These are phyloP conservation scores for Hyaena hyaena DNA, from an alignment of 2,113 vertebrate species.

Conservation along the genomic window DNA sequence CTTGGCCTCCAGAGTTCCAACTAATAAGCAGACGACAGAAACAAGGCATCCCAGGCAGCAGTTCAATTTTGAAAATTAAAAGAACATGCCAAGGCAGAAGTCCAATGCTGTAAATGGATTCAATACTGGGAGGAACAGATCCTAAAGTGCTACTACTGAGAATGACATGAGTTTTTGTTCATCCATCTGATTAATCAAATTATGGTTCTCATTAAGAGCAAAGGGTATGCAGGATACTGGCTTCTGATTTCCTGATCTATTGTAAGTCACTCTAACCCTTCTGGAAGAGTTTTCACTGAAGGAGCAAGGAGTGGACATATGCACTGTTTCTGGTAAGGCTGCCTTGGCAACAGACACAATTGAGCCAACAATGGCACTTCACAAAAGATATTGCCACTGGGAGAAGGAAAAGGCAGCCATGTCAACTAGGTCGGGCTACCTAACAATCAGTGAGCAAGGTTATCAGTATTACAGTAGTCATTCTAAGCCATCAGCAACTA, in stretches of 20 bases:
- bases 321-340: neutral
- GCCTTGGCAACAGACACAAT: neutral
- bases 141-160: slow-evolving; percentile 11
- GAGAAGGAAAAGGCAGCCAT: neutral
- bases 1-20: slow-evolving; percentile 59
- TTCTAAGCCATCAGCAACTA: neutral
- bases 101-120: slow-evolving; percentile 55
- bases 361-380: neutral
- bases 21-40: slow-evolving; percentile 62
- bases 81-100: slow-evolving; percentile 57
- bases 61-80: slow-evolving; percentile 66
- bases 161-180: slow-evolving; percentile 42
- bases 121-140: neutral
- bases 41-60: slow-evolving; percentile 58
- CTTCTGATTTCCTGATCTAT: slow-evolving; percentile 34
- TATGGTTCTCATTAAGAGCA: slow-evolving; percentile 52
- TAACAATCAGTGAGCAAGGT: neutral
- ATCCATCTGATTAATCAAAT: slow-evolving; percentile 69
- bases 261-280: neutral
- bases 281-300: neutral
- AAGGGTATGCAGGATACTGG: slow-evolving; percentile 34
- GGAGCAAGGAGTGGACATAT: neutral
- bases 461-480: too few species aligned
- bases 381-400: neutral
- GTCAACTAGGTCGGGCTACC: neutral